Conservation (phyloP, 2,888 invertebrate genomes). For the Cheilosia vernalis region DNA sequence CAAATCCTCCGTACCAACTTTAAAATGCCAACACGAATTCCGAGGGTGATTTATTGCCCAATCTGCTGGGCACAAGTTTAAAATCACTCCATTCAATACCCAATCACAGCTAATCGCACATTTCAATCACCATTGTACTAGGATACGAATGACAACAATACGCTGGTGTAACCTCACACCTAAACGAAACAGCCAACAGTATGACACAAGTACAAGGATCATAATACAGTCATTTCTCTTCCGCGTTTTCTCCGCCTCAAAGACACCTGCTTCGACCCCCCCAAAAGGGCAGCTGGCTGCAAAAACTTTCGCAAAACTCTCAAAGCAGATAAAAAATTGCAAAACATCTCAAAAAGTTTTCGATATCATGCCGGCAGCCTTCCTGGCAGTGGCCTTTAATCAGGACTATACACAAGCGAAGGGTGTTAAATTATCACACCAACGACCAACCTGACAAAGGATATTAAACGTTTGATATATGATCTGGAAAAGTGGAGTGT, state of each 20-base stretch:
- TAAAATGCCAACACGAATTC: slow-evolving; percentile 34
- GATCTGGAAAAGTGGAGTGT: slow-evolving; percentile 49
- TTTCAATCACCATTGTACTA: slow-evolving; percentile 53
- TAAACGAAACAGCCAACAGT: slow-evolving; percentile 51
- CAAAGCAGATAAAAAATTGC: slow-evolving; percentile 25
- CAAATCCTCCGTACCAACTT: not conserved
- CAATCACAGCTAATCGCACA: slow-evolving; percentile 68
- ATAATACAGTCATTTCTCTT: slow-evolving; percentile 66
- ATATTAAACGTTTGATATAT: slow-evolving; percentile 73
- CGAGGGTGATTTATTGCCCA: slow-evolving; percentile 59
- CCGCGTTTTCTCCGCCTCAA: slow-evolving; percentile 4
- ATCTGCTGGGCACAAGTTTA: slow-evolving; percentile 28
- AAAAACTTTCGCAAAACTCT: slow-evolving; percentile 23
- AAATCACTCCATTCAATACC: slow-evolving; percentile 58
- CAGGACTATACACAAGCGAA: not conserved
- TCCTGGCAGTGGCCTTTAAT: slow-evolving; percentile 14
- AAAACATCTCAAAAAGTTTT: slow-evolving; percentile 56
- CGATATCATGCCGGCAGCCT: not conserved
- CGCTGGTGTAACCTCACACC: slow-evolving; percentile 5
- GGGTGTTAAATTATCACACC: slow-evolving; percentile 60
- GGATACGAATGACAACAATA: slow-evolving; percentile 21
- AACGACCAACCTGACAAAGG: slow-evolving; percentile 15
- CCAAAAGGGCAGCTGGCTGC: too few relatives aligned
- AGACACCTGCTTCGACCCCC: slow-evolving; percentile 54
- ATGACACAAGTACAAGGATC: slow-evolving; percentile 47